Evolutionary conservation across 2,113 vertebrate genomes (phyloP), one percentile per base, ranked within the genome.

Genomic region (Toxotes jaculatrix): DNA sequence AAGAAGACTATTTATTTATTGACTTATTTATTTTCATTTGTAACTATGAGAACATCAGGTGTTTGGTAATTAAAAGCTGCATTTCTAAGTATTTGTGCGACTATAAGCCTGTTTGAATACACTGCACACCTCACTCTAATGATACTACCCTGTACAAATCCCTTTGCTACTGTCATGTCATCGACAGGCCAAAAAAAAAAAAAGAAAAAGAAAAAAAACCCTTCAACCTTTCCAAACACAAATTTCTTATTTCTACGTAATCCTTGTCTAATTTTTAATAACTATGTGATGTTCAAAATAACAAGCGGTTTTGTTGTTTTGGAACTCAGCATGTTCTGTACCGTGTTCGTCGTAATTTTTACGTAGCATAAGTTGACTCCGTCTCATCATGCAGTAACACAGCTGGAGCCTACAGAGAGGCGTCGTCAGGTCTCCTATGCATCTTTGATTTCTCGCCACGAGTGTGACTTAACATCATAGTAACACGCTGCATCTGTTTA

Each of bases 11-110:
- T 89, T 89, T 93, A 87, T 94, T 91, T 93, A 91, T 93, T 92
- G 74, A 93, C 68, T 87, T 92, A 93, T 93, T 93, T 94, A 88
- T 91, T 91, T 90, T 88, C 55, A 45, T 88, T 87, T 89, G 56
- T 92, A 90, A 71, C 87, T 87, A 66, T 42, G 55, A 80, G 59
- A 80, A 71, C 77, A 83, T 83, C 62, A 84, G 84, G 82, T 74
- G 23, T 90, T 91, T 87, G 82, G 67, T 80, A 82, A 82, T 65
- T 71, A 62, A 82, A 78, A 42, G 70, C 82, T 86, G 87, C 82
- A 67, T 89, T 90, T 91, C 12, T 87, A 82, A 80, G 71, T 87
- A 78, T 86, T 74, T 90, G 84, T 88, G 83, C 60, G 73, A 84
- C 81, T 57, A 10, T 57, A 75, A 74, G 82, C 67, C 57, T 84